Conservation (phyloP, 2,113 vertebrate genomes). For the Stegastes partitus region DNA sequence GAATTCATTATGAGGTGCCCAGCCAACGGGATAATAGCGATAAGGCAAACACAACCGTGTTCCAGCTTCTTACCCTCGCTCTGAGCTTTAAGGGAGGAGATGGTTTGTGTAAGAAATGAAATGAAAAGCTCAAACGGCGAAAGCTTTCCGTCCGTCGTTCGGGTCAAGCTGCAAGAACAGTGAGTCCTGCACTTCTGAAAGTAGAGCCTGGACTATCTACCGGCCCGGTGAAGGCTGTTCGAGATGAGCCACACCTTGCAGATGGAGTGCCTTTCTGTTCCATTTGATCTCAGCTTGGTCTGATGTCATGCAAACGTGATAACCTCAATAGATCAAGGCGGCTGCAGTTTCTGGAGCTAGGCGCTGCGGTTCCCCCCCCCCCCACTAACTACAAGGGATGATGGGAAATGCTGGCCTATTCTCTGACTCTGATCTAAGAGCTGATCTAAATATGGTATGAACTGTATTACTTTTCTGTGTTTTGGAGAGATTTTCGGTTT, state of each 20-base stretch:
- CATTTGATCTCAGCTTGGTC: neutral
- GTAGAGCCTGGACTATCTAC: too few species aligned
- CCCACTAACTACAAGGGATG: neutral
- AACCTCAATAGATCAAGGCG: neutral
- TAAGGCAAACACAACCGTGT: slow-evolving; percentile 53
- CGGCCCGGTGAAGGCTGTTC: too few species aligned
- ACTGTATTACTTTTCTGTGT: neutral
- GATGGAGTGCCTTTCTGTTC: neutral
- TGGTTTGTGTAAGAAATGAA: slow-evolving; percentile 20
- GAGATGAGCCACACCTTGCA: too few species aligned
- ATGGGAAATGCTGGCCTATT: neutral
- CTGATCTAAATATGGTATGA: neutral
- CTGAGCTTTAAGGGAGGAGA: slow-evolving; percentile 21
- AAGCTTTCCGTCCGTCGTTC: too few species aligned
- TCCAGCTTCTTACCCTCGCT: slow-evolving; percentile 11
- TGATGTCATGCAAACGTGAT: neutral
- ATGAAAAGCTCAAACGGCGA: slow-evolving; percentile 26
- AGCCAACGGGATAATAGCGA: slow-evolving; percentile 55
- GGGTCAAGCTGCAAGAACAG: too few species aligned
- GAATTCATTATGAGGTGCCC: slow-evolving; percentile 72
- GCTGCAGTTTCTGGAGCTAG: neutral
- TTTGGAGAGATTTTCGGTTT: neutral
- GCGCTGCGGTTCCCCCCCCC: neutral
- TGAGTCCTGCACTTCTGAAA: too few species aligned
- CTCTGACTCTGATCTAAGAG: neutral